phyloP scores from a whole-genome alignment of 2,888 invertebrate genomes.

The Protodeltote pygarga region DNA sequence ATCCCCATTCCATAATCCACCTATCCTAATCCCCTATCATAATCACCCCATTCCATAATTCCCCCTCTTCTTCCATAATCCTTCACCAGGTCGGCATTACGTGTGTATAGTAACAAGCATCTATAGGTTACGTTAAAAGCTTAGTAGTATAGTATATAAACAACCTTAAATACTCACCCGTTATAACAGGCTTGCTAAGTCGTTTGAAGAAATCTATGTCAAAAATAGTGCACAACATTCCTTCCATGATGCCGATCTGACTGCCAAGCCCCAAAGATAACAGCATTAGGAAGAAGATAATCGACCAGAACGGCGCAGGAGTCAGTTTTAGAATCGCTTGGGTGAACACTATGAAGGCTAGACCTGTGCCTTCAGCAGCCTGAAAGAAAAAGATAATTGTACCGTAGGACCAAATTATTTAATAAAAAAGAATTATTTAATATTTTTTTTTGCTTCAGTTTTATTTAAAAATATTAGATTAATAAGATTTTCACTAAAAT shows the following conservation, averaged over 20 bases:
- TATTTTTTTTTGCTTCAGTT: no score
- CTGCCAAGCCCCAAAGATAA: slow-evolving; percentile 97
- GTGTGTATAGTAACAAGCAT: no score
- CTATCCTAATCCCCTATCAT: no score
- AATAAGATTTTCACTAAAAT: no score
- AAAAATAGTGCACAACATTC: slow-evolving; percentile 97
- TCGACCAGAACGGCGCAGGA: slow-evolving; percentile 97
- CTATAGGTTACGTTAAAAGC: no score
- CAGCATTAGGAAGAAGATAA: slow-evolving; percentile 98
- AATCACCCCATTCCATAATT: no score
- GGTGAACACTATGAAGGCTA: slow-evolving; percentile 99
- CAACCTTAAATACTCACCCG: slow-evolving; percentile 86
- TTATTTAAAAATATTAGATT: no score
- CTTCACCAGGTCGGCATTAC: no score
- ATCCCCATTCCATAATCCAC: no score
- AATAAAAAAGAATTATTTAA: no score
- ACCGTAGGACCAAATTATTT: no score
- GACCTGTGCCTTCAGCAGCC: slow-evolving; percentile 98
- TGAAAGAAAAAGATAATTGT: slow-evolving; percentile 66
- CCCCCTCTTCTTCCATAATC: no score
- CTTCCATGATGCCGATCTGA: slow-evolving; percentile 98
- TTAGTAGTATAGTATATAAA: not conserved
- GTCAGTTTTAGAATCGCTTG: slow-evolving; percentile 98
- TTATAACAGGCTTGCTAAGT: slow-evolving; percentile 95
- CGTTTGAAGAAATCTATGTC: slow-evolving; percentile 96